A percentile compares a stretch with the other conserved stretches of the same genome.
Conservation (phyloP, 1,140 invertebrate species). For the Phocides pigmalion region DNA sequence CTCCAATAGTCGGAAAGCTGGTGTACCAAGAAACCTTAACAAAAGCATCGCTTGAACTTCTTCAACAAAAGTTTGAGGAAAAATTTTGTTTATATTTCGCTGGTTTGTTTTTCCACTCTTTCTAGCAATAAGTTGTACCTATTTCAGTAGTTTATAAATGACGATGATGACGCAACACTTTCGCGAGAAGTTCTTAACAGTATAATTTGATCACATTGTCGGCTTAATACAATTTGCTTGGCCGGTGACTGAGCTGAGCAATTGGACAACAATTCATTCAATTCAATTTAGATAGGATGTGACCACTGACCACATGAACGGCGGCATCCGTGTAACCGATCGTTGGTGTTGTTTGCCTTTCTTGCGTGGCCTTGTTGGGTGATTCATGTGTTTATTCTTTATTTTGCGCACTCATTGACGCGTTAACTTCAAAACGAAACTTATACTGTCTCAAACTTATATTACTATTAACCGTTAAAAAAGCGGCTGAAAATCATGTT, state of each 20-base stretch:
- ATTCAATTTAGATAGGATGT: slow-evolving; percentile 29
- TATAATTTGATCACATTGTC: slow-evolving; percentile 7
- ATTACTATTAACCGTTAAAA: too few species aligned
- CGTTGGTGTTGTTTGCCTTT: slow-evolving; percentile 13
- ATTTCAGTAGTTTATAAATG: background rate
- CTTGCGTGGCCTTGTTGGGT: background rate
- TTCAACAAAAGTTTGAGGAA: background rate
- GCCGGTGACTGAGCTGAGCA: background rate
- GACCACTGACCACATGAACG: slow-evolving; percentile 25
- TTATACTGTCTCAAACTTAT: background rate
- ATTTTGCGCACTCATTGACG: background rate
- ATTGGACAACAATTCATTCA: slow-evolving; percentile 28
- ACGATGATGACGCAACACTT: background rate
- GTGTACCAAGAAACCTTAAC: background rate
- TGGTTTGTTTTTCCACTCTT: background rate
- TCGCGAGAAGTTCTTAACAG: background rate
- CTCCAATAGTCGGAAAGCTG: background rate
- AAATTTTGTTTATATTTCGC: too few species aligned
- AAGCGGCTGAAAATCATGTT: too few species aligned
- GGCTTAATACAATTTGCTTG: background rate
- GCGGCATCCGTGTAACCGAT: slow-evolving; percentile 20
- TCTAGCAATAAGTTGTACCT: background rate
- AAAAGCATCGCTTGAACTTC: too few species aligned
- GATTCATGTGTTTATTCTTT: slow-evolving; percentile 8
- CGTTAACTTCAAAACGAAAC: background rate